Conservation (phyloP, 2,113 vertebrate genomes). For the Empidonax traillii region DNA sequence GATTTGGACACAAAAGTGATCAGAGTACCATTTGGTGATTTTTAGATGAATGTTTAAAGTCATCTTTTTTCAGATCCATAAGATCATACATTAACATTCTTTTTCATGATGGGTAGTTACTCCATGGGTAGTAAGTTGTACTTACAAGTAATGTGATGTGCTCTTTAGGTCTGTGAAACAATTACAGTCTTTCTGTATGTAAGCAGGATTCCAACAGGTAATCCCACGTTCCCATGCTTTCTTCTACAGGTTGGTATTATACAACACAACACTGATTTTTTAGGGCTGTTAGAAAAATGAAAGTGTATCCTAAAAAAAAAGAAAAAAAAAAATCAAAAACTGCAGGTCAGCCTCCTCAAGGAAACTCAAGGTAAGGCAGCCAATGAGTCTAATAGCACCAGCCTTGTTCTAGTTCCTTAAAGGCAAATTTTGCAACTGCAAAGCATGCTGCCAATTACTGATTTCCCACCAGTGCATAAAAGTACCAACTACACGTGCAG, state of each 20-base stretch:
- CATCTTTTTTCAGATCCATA: neutral
- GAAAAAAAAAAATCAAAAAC: neutral
- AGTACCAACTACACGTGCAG: neutral
- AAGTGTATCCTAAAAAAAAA: neutral
- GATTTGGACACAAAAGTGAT: neutral
- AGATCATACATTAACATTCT: neutral
- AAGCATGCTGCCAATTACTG: neutral
- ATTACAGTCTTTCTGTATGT: neutral
- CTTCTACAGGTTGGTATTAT: neutral
- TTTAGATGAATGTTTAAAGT: neutral
- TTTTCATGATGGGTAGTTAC: neutral
- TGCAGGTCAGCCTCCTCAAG: neutral
- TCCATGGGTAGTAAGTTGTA: neutral
- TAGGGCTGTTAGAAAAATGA: neutral
- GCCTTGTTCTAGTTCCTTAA: neutral
- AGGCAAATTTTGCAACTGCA: neutral
- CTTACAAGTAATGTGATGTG: neutral
- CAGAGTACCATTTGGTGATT: neutral
- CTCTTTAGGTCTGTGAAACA: neutral
- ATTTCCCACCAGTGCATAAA: neutral
- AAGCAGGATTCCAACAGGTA: neutral
- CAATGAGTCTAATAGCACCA: neutral
- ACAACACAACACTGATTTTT: neutral
- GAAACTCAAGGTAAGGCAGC: neutral
- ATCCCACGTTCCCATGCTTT: neutral